Percentiles rank a stretch among this genome's conserved stretches.
Evolutionary conservation across 2,888 invertebrate species (phyloP).

Genomic region (Drosophila anceps): DNA sequence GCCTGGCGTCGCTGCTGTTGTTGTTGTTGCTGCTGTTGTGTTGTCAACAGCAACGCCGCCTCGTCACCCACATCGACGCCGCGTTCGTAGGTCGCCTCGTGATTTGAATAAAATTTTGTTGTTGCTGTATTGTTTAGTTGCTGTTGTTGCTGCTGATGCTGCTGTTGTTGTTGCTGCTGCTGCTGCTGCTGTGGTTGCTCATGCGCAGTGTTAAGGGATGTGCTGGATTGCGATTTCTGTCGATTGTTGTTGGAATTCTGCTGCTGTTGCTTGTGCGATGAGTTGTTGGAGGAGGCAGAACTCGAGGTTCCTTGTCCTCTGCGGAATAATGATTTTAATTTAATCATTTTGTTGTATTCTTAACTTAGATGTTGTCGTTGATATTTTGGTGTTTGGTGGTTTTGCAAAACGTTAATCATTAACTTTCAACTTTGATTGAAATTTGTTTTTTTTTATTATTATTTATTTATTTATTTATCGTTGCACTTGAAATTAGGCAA

Average conservation of each 20-base stretch:
- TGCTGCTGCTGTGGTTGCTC: constrained; percentile 60
- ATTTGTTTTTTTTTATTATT: neutral
- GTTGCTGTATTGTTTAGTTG: constrained; percentile 31
- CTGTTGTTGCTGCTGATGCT: constrained; percentile 37
- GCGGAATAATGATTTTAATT: constrained; percentile 96
- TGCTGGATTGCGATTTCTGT: constrained; percentile 82
- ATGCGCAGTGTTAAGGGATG: constrained; percentile 79
- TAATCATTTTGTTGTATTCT: constrained; percentile 89
- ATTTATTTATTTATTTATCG: constrained; percentile 17
- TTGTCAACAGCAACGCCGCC: constrained; percentile 65
- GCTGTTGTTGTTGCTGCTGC: constrained; percentile 49
- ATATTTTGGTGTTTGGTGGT: constrained; percentile 8
- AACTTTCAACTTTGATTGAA: constrained; percentile 39
- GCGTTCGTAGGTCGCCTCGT: constrained; percentile 76
- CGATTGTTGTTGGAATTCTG: constrained; percentile 77
- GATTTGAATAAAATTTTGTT: constrained; percentile 78
- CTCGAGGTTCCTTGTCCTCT: constrained; percentile 90
- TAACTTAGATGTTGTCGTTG: constrained; percentile 5
- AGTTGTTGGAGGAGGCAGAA: constrained; percentile 80
- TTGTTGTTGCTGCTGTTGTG: constrained; percentile 57
- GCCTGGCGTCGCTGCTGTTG: constrained; percentile 51
- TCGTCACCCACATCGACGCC: constrained; percentile 83
- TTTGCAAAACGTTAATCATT: constrained; percentile 73
- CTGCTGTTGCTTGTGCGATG: constrained; percentile 69
- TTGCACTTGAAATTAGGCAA: constrained; percentile 38